Evolutionary conservation across 2,113 vertebrate genomes (phyloP), one percentile per base, ranked within the genome.

Genomic region (Aegotheles bennettii): DNA sequence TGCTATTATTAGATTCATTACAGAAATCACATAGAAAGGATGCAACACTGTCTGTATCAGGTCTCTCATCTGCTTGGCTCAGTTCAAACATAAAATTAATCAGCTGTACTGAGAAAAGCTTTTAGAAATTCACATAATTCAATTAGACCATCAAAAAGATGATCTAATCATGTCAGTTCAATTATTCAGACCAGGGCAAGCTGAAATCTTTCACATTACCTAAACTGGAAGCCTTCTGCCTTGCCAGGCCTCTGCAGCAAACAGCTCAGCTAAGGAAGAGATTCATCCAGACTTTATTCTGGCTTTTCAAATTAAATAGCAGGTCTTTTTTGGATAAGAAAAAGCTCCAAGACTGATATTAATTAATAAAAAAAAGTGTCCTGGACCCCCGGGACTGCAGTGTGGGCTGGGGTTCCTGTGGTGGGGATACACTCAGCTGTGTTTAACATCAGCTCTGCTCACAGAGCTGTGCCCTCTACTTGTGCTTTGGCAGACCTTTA

Each of bases 71-170:
- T 92, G 80, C 65, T 75, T 84, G 57, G 54, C 87, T 92, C 56
- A 60, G 23, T 10, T 5, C 43, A 74, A 61, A 65, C 54, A 48
- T 12, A 87, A 84, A 91, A 89, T 82, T 75, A n/a, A 56, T 75
- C 85, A 94, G 26, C 80, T 5, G 3, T 17, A 21, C 68, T 19
- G 43, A 60, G 65, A 84, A 71, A 74, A 87, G 93, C 96, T 91
- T 82, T 94, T 50, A 50, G 73, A 89, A 82, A 76, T 23, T 18
- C 74, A 65, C 53, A 17, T 89, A 73, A 95, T 91, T 95, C 78
- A 94, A 95, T 97, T 95, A 95, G 84, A 63, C 31, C 77, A 57
- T 93, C 87, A 77, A 89, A 75, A 74, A 89, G 74, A 87, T 93
- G 84, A 96, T 91, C 84, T 91, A 65, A 91, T 89, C 56, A 50